Base-by-base conservation (phyloP, 2,888 invertebrate genomes). In the Drosophila ochracea region DNA sequence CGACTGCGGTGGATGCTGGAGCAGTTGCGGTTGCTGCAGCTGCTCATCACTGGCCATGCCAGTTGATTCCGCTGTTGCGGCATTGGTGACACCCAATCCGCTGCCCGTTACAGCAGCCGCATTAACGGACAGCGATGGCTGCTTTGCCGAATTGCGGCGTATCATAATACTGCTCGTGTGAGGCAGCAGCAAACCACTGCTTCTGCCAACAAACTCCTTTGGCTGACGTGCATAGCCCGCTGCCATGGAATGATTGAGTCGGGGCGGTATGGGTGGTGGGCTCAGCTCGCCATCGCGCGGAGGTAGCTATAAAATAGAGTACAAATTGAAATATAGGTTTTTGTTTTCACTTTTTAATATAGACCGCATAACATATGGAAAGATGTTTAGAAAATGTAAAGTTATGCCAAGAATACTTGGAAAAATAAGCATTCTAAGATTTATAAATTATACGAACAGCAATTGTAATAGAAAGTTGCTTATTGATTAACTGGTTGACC, bases 231-330 rank as follows among this genome's bases (percentile, higher is more conserved):
- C 80, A 78, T 69, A 80, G 66, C 84, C 63, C 49, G 65, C 39
- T 43, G 74, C 52, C 75, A 73, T 83, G 90, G 87, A 89, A 84
- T 91, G 82, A 81, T 85, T 90, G 50, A 92, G 87, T 82, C 96
- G 94, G 16, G 96, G 96, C 52, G 96, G 96, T 79, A 95, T 94
- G 60, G 96, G 96, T 11, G 96, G 96, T 47, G 96, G 95, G 83
- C 95, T 95, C 58, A 94, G 94, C 90, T 96, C 96, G 72, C 96
- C 94, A 91, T 96, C 96, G 70, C 96, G 94, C 10, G 96, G 96
- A 60, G 96, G 96, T 88, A 96, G 94, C 93, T 93, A 58, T 1
- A 39, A 49, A 37, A 28, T 10, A 49, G 13, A 19, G 9, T 6
- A 47, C 16, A 9, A 47, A 47, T 16, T 47, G 7, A 16, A 9